Conservation (phyloP, 1,140 invertebrate genomes). For the Physella acuta region DNA sequence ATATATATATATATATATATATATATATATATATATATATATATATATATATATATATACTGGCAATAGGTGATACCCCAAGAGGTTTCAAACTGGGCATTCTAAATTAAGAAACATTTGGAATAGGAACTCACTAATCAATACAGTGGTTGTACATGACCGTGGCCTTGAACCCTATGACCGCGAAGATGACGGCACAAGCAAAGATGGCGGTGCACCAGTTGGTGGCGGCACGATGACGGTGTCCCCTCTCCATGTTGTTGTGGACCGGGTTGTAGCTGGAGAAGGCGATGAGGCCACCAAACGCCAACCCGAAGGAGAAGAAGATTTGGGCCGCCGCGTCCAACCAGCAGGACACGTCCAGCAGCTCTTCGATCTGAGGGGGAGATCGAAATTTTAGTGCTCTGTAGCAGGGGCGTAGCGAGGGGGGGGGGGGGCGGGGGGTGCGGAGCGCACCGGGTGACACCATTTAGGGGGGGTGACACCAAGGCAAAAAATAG, state of each 20-base stretch:
- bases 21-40: no score
- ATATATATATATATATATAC: no score
- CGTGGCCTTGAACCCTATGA: conserved; percentile 85
- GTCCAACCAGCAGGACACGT: conserved; percentile 72
- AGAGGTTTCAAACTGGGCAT: no score
- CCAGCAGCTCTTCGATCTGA: conserved; percentile 45
- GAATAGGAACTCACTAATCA: conserved; percentile 35
- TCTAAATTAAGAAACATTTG: no score
- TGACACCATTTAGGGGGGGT: no score
- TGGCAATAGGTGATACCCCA: no score
- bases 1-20: no score
- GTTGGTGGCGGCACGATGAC: conserved; percentile 90
- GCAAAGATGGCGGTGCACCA: conserved; percentile 93
- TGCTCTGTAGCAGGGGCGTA: no score
- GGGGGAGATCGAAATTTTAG: background rate
- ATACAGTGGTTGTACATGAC: conserved; percentile 48
- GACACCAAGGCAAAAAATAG: no score
- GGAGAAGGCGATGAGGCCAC: conserved; percentile 88
- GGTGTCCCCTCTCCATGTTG: conserved; percentile 70
- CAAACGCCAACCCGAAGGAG: conserved; percentile 83
- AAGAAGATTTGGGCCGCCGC: conserved; percentile 88
- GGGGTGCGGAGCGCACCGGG: no score
- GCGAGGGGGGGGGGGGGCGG: no score
- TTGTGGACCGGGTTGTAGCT: conserved; percentile 79
- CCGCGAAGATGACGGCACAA: conserved; percentile 96